Evolutionary conservation across 2,888 invertebrate species (phyloP).

Genomic region (Gymnocheta viridis): DNA sequence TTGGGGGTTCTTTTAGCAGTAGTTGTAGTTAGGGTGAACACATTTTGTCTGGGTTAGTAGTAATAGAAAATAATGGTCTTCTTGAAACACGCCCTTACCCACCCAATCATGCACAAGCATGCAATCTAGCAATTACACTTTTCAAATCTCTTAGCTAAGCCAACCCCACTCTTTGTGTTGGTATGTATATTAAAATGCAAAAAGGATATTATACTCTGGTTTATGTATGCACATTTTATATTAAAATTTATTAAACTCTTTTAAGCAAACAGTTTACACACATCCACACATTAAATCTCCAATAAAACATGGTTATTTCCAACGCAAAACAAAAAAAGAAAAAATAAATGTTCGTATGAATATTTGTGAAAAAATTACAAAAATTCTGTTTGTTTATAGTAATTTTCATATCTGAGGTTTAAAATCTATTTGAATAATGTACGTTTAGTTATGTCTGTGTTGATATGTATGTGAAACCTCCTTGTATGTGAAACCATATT

Average conservation of each 20-base stretch:
- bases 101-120: not conserved
- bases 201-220: conserved; percentile 1
- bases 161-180: not conserved
- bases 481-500: not conserved
- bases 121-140: conserved; percentile 9
- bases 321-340: no score
- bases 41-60: conserved; percentile 17
- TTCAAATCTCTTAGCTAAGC: not conserved
- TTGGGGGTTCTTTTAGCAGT: not conserved
- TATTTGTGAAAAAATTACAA: not conserved
- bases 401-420: conserved; percentile 9
- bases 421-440: no score
- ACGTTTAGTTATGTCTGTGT: no score
- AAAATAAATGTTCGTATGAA: not conserved
- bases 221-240: conserved; percentile 23
- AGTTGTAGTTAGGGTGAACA: conserved; percentile 20
- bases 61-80: conserved; percentile 25
- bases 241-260: conserved; percentile 17
- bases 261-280: not conserved
- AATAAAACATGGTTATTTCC: not conserved
- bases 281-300: not conserved
- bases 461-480: not conserved
- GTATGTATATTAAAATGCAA: not conserved
- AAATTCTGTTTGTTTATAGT: not conserved
- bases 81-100: not conserved